Base-by-base conservation (phyloP, 2,797 vertebrate species). In the Betta splendens region DNA sequence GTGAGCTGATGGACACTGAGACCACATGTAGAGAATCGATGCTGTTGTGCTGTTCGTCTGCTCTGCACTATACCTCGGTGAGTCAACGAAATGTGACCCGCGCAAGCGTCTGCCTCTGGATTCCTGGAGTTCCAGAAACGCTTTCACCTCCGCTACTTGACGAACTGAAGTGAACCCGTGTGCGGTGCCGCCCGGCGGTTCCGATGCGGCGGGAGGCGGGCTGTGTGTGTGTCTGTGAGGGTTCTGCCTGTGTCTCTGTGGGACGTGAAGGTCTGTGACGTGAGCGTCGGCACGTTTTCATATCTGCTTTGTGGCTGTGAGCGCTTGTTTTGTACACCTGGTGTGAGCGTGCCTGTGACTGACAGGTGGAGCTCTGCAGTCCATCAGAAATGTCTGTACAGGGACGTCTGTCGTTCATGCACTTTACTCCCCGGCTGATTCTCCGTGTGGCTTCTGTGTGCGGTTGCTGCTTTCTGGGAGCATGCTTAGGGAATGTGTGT, bases 391-490 rank as follows among this genome's bases (percentile, higher is more conserved):
- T 73, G 68, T 86, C 81, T 84, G 84, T 81, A 78, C 72, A 70
- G 78, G 76, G 75, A 86, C 61, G 72, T 83, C 73, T 86, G 89
- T 92, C 87, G 79, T 83, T 90, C 87, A 88, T 91, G 92, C 92
- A 93, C 91, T 93, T 92, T 92, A 92, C 87, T 87, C 75, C 76
- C 71, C 66, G 86, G 80, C 80, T 77, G 5, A 52, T 89, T 83
- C 89, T 86, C 75, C 80, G 68, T 73, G 56, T 79, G 50, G 73
- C 70, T 77, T 65, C 66, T 53, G 82, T 72, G 64, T 83, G 40
- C 78, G 85, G 70, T 90, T 85, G 83, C 81, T 90, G 85, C 79
- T 85, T 70, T 75, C 23, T 55, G 74, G 79, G 80, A 80, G 85
- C 88, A 89, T 87, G 79, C 77, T 81, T 75, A 37, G 64, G 62